Percentiles rank a stretch among this genome's conserved stretches.
phyloP scores from a whole-genome alignment of 2,797 vertebrate species.

The Typhlichthys eigenmanni region DNA sequence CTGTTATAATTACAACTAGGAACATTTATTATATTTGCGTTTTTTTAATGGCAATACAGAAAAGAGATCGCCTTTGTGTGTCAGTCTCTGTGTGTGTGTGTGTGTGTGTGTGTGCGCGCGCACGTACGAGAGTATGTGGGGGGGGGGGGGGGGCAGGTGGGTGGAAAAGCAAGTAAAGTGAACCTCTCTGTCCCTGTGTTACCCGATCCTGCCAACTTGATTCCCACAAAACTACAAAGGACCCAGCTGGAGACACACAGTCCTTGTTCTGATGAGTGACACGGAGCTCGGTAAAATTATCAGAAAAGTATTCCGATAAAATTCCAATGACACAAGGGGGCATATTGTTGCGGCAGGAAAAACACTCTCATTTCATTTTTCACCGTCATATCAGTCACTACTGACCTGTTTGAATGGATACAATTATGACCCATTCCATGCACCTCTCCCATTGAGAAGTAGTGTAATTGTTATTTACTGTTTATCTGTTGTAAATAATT shows the following conservation, averaged over 20 bases:
- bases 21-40: conserved; percentile 5
- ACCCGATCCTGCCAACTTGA: conserved; percentile 64
- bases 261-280: conserved; percentile 71
- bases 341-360: conserved; percentile 53
- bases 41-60: conserved; percentile 28
- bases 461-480: too few relatives aligned
- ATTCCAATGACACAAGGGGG: conserved; percentile 58
- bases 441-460: too few relatives aligned
- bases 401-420: neutral
- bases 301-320: conserved; percentile 57
- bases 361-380: conserved; percentile 18
- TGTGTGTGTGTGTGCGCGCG: conserved; percentile 7
- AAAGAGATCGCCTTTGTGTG: conserved; percentile 35
- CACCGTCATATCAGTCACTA: neutral
- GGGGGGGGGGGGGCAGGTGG: conserved; percentile 10
- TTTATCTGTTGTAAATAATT: too few relatives aligned
- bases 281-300: conserved; percentile 65
- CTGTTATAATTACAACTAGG: too few relatives aligned
- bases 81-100: conserved; percentile 1
- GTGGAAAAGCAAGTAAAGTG: conserved; percentile 52
- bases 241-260: conserved; percentile 55
- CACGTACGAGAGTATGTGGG: conserved; percentile 3
- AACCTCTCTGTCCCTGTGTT: conserved; percentile 64
- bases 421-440: too few relatives aligned
- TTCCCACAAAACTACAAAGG: conserved; percentile 73